Evolutionary conservation across 1,140 invertebrate genomes (phyloP).

Genomic region (Polyergus mexicanus): DNA sequence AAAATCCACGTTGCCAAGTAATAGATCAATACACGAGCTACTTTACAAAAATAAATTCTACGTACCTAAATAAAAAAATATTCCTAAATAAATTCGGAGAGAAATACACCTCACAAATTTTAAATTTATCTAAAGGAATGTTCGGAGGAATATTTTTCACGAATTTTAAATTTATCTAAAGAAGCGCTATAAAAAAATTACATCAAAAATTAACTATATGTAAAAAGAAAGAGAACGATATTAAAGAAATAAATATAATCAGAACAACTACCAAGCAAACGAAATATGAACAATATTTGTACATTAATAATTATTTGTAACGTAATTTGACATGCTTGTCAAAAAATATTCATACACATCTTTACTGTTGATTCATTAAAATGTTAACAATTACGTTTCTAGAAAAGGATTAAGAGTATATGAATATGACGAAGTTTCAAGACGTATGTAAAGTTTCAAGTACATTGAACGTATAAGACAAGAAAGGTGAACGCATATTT

Average conservation of each 20-base stretch:
- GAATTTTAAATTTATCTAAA: not conserved
- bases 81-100: not conserved
- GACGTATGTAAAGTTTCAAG: not conserved
- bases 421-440: not conserved
- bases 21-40: slow-evolving; percentile 50
- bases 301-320: not conserved
- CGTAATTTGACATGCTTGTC: not conserved
- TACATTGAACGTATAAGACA: not conserved
- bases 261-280: not conserved
- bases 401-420: not conserved
- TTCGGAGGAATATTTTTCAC: not conserved
- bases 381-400: not conserved
- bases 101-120: not conserved
- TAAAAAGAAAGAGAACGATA: too few species aligned
- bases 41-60: slow-evolving; percentile 18
- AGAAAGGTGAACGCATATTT: slow-evolving; percentile 27
- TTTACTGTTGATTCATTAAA: not conserved
- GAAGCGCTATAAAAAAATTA: not conserved
- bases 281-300: not conserved
- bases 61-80: slow-evolving; percentile 21
- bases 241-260: not conserved
- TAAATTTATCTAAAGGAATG: not conserved
- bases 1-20: slow-evolving; percentile 46
- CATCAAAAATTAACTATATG: not conserved
- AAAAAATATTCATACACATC: not conserved